A percentile compares a stretch with the other conserved stretches of the same genome.
Evolutionary conservation across 2,888 invertebrate species (phyloP).

Genomic region (Acanthosepion esculentum): DNA sequence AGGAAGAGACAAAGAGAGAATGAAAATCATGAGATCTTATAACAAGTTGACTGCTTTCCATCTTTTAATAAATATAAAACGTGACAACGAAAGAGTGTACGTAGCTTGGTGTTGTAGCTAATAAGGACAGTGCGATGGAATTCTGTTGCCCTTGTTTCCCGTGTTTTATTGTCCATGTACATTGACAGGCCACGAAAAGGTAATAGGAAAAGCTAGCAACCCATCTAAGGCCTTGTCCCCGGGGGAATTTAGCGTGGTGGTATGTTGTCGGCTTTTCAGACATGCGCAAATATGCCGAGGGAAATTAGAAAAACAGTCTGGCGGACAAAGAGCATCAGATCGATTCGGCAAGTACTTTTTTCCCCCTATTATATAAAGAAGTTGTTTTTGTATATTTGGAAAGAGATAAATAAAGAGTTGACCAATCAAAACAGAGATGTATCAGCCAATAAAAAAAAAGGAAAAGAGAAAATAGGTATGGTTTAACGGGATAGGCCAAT

Average conservation of each 20-base stretch:
- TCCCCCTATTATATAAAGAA: neutral
- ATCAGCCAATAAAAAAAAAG: neutral
- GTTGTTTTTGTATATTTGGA: neutral
- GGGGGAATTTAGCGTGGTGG: neutral
- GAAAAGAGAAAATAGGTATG: neutral
- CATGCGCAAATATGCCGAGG: neutral
- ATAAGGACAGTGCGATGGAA: too few relatives aligned
- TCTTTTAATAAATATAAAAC: too few relatives aligned
- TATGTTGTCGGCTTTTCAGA: constrained; percentile 33
- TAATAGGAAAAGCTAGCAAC: neutral
- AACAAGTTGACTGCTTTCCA: too few relatives aligned
- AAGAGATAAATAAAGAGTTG: neutral
- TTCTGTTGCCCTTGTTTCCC: neutral
- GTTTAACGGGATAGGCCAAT: neutral
- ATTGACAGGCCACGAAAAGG: neutral
- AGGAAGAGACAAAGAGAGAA: neutral
- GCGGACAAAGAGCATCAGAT: neutral
- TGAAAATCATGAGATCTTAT: neutral
- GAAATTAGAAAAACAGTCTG: neutral
- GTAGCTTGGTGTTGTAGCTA: too few relatives aligned
- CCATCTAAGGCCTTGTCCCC: neutral
- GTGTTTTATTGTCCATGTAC: constrained; percentile 33
- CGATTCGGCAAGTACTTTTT: neutral
- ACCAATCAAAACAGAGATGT: constrained; percentile 33
- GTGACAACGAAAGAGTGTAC: too few relatives aligned